These are phyloP conservation scores for Ptychoptera albimana DNA, from an alignment of 2,888 invertebrate genomes.

Conservation along the genomic window DNA sequence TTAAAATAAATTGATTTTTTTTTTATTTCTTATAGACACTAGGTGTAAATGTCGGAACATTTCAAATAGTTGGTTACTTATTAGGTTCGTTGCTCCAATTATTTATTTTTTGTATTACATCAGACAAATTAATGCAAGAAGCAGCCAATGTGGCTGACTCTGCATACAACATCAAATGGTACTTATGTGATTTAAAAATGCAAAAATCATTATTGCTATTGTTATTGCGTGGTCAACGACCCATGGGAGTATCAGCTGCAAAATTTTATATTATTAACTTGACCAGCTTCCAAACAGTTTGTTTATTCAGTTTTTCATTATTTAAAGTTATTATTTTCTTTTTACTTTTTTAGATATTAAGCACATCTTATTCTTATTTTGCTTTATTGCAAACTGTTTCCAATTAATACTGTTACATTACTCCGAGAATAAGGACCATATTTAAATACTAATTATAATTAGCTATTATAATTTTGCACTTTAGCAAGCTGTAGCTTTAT, in stretches of 20 bases:
- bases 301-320: not conserved
- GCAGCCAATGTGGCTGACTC: conserved; percentile 4
- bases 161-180: conserved; percentile 5
- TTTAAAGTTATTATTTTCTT: not conserved
- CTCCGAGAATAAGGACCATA: too few species aligned
- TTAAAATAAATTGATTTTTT: not conserved
- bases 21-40: not conserved
- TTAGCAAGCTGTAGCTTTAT: too few species aligned
- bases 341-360: not conserved
- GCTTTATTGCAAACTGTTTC: conserved; percentile 2
- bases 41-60: not conserved
- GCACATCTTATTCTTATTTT: conserved; percentile 2
- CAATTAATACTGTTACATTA: too few species aligned
- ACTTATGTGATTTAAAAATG: conserved; percentile 1
- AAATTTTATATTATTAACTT: conserved; percentile 8
- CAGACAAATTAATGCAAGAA: conserved; percentile 1
- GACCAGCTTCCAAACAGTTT: conserved; percentile 7
- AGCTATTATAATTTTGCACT: too few species aligned
- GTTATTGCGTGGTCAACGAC: conserved; percentile 5
- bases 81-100: conserved; percentile 1
- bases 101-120: not conserved
- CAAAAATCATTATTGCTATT: conserved; percentile 5
- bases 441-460: too few species aligned
- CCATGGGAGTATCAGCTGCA: conserved; percentile 6
- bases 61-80: conserved; percentile 1